phyloP scores from a whole-genome alignment of 2,113 vertebrate genomes.

The Glareola pratincola region DNA sequence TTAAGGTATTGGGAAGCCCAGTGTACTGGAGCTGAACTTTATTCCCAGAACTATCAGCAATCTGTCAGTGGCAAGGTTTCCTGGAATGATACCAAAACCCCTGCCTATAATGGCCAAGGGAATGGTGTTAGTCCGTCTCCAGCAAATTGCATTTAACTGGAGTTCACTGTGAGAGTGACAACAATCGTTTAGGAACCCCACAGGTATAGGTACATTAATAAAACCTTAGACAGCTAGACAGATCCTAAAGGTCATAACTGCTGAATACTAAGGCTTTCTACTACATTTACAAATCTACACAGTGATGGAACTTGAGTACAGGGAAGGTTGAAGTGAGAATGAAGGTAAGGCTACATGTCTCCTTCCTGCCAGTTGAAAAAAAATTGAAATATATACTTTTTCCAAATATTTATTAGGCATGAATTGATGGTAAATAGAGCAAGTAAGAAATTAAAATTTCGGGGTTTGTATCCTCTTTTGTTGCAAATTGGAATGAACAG shows the following conservation, averaged over 20 bases:
- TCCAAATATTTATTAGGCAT: neutral
- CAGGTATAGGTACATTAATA: neutral
- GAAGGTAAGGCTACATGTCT: neutral
- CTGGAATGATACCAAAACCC: conserved; percentile 13
- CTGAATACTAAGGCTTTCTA: neutral
- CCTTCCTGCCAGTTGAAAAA: neutral
- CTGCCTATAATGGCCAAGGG: neutral
- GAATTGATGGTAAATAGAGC: neutral
- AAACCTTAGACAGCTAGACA: neutral
- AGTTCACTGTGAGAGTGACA: neutral
- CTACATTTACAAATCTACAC: neutral
- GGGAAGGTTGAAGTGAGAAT: neutral
- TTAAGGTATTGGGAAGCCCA: conserved; percentile 26
- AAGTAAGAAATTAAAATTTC: neutral
- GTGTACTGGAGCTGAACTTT: conserved; percentile 41
- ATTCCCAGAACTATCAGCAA: conserved; percentile 62
- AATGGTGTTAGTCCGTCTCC: neutral
- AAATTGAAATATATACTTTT: neutral
- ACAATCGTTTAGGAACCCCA: neutral
- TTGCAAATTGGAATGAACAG: neutral
- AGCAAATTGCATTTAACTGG: neutral
- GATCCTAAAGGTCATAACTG: neutral
- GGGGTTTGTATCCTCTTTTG: neutral
- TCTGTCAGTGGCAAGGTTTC: conserved; percentile 39
- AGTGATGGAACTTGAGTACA: neutral